Percentiles rank a stretch among this genome's conserved stretches.
phyloP scores from a whole-genome alignment of 2,113 vertebrate genomes.

The Beaufortia kweichowensis region DNA sequence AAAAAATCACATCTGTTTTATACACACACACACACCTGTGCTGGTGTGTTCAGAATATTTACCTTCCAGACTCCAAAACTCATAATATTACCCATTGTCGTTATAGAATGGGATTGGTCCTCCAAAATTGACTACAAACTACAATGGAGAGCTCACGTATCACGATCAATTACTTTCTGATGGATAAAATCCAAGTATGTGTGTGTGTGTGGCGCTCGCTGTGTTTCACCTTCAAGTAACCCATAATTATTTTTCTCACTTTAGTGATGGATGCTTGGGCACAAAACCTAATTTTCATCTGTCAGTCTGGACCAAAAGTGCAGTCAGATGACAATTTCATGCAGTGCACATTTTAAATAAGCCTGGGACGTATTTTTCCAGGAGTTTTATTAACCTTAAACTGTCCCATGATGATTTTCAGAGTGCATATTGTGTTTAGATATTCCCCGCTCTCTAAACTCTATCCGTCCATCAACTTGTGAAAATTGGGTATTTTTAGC shows the following conservation, averaged over 20 bases:
- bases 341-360: constrained; percentile 4
- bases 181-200: too few species aligned
- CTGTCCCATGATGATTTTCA: constrained; percentile 14
- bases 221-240: neutral
- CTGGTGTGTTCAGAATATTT: neutral
- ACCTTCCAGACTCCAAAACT: constrained; percentile 29
- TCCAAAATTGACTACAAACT: too few species aligned
- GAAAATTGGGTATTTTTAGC: constrained; percentile 47
- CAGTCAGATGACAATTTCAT: constrained; percentile 10
- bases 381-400: constrained; percentile 22
- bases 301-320: neutral
- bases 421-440: constrained; percentile 18
- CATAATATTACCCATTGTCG: too few species aligned
- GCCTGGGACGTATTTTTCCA: neutral
- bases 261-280: neutral
- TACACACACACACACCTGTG: neutral
- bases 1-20: neutral
- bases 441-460: constrained; percentile 19
- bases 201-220: too few species aligned
- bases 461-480: constrained; percentile 36
- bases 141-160: too few species aligned
- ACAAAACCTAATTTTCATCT: neutral
- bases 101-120: too few species aligned
- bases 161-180: too few species aligned
- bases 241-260: constrained; percentile 15